Evolutionary conservation across 2,113 vertebrate species (phyloP), one percentile per base, ranked within the genome.

Genomic region (Pandion haliaetus): DNA sequence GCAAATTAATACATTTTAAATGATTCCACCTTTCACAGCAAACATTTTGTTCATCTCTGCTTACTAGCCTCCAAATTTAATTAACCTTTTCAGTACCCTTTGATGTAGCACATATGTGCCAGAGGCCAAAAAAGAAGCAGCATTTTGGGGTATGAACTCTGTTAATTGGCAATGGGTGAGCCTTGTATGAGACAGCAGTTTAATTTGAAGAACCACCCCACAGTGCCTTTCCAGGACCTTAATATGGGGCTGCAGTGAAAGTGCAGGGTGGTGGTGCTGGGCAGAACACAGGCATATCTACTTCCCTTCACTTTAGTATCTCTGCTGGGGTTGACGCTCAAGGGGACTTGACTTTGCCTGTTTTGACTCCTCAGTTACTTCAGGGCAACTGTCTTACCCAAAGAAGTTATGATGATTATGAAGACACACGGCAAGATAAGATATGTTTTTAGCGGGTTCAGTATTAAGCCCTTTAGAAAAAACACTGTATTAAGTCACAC

Each of bases 81-180:
- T 90, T 59, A 79, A 92, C 88, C 88, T 89, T 74, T 87, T 78
- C 87, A 66, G 58, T 23, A 32, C 62, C 24, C 58, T 89, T 81
- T 63, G 84, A 59, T 50, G 70, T 14, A 59, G 70, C 42, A 58
- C 47, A 50, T 4, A 42, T 0, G 3, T 57, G 45, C 72, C 82
- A 91, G 57, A 84, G 87, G 66, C 81, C n/a, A 61, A 54, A 81
- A 77, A 71, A 65, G 20, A 0, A 69, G 81, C 69, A 73, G 15
- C 12, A 29, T 74, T 96, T 89, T 73, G 59, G 81, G 81, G n/a
- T 47, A 15, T 5, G 8, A 81, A 47, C 49, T 26, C 34, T 42
- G 31, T 36, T 57, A 62, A 36, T 4, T 89, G 70, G 69, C 31
- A 74, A 50, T 11, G 52, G 28, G 25, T 36, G 73, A 87, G 19